Conservation (phyloP, 2,113 vertebrate genomes). For the Barnardius zonarius region DNA sequence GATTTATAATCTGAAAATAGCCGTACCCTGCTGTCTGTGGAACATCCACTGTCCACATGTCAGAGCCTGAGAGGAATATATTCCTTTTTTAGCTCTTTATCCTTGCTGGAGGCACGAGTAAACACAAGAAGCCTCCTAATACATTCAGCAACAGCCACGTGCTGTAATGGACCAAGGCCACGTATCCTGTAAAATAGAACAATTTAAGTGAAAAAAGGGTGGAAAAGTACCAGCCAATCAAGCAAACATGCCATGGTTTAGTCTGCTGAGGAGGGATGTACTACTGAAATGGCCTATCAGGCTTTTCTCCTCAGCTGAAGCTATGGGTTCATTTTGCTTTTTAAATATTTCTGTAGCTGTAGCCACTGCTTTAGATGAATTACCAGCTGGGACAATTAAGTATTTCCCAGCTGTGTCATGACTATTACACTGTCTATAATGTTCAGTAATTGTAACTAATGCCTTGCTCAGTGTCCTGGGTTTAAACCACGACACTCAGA, state of each 20-base stretch:
- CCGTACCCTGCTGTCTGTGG: not conserved
- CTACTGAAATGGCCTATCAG: not conserved
- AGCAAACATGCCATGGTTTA: not conserved
- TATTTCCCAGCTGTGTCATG: not conserved
- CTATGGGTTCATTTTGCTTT: not conserved
- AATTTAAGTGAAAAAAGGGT: not conserved
- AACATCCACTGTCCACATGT: not conserved
- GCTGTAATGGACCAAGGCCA: not conserved
- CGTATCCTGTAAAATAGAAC: not conserved
- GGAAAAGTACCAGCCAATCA: not conserved
- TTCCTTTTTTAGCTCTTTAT: not conserved
- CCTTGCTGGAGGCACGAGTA: not conserved
- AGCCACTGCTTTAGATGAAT: not conserved
- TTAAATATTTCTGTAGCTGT: not conserved
- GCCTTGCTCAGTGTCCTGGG: not conserved
- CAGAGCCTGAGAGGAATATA: not conserved
- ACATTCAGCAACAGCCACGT: not conserved
- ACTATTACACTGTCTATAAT: not conserved
- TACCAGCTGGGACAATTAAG: not conserved
- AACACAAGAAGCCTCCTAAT: not conserved
- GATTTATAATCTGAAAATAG: conserved; percentile 2
- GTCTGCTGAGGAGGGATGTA: not conserved
- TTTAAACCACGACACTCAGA: not conserved
- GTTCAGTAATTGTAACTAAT: not conserved
- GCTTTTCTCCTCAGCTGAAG: not conserved